These are phyloP conservation scores for Peromyscus leucopus DNA, from an alignment of 2,113 vertebrate species.

Conservation along the genomic window DNA sequence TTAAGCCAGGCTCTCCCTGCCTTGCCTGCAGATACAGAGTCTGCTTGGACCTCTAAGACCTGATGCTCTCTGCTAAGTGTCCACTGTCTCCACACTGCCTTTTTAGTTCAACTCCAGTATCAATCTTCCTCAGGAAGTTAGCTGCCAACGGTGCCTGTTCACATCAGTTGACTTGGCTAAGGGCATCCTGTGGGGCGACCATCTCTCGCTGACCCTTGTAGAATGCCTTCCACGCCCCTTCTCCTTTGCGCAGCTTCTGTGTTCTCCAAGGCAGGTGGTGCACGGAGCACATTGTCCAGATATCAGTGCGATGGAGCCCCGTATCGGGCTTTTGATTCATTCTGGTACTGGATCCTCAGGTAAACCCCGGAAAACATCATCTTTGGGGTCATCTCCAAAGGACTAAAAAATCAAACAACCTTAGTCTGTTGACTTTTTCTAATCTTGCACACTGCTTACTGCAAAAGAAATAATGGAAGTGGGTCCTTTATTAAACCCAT, in stretches of 20 bases:
- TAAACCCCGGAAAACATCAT: neutral
- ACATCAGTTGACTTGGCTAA: neutral
- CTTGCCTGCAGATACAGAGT: neutral
- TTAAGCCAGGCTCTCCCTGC: neutral
- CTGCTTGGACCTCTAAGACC: neutral
- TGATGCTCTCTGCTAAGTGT: neutral
- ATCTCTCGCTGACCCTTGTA: neutral
- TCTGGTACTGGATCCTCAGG: neutral
- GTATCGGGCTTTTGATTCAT: neutral
- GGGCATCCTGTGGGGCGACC: neutral
- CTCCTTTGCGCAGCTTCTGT: neutral
- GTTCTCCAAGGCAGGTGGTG: neutral
- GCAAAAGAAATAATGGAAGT: constrained; percentile 36
- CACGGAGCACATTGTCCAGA: neutral
- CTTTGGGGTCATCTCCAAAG: constrained; percentile 18
- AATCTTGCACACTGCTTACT: neutral
- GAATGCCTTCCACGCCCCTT: neutral
- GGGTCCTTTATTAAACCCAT: constrained; percentile 12
- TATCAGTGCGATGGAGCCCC: neutral
- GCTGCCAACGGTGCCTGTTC: neutral
- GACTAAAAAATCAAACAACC: constrained; percentile 13
- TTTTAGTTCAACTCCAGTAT: neutral
- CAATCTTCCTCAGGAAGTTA: neutral
- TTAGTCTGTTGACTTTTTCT: constrained; percentile 26
- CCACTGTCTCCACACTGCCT: neutral